Evolutionary conservation across 2,113 vertebrate genomes (phyloP), one percentile per base, ranked within the genome.

Genomic region (Anguilla japonica): DNA sequence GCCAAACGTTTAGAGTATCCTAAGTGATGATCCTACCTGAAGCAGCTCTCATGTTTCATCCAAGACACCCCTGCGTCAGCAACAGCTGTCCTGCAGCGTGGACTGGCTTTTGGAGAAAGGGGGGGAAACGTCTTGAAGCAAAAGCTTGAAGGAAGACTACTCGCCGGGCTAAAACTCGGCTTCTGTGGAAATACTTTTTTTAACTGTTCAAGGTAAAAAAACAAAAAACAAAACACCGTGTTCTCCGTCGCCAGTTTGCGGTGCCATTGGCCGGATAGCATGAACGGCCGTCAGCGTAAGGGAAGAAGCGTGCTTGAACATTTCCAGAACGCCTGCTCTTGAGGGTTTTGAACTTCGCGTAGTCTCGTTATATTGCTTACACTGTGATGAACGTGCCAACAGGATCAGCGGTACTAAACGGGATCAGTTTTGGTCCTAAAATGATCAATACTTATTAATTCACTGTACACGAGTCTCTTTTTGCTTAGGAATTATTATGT

Each of bases 1-100:
- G 89, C 87, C 87, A 83, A n/a, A 89, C 83, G 89, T 88, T 87
- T 88, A 60, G 86, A 41, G 81, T 34, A 53, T 53, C 50, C 50
- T 14, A 88, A 88, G 90, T 88, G 87, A 88, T 92, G 86, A 91
- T 93, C 94, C 93, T 96, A 97, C 96, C 96, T 96, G 96, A 96
- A 95, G 95, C 92, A 89, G 83, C 93, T 94, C 96, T 97, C 96
- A 94, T 95, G 95, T 97, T 97, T 96, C 96, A 96, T 92, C 93
- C 93, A 94, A 96, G 94, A 96, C 95, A 93, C 93, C 94, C 94
- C 95, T 95, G 96, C 95, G 95, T 95, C 94, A 85, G 95, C 91
- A 92, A 94, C 96, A 96, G 96, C 96, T 97, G 96, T 94, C 90
- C 93, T 88, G 90, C 91, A 92, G 89, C 92, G 88, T 86, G 84